Evolutionary conservation across 2,113 vertebrate genomes (phyloP).

Genomic region (Aspidoscelis tigris): DNA sequence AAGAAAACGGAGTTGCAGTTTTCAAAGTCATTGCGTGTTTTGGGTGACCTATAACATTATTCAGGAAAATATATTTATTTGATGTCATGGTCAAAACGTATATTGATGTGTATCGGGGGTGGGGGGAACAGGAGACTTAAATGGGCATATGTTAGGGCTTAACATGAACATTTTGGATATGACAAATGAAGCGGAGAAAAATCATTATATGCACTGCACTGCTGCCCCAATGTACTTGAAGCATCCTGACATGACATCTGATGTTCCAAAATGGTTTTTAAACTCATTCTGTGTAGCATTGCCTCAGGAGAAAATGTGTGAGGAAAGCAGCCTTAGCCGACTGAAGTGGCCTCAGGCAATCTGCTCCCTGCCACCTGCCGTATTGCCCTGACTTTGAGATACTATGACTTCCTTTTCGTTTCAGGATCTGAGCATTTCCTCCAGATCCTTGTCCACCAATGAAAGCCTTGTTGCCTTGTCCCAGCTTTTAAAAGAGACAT

Average conservation of each 20-base stretch:
- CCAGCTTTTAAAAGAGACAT: slow-evolving; percentile 46
- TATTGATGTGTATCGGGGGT: background rate
- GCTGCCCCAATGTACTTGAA: slow-evolving; percentile 54
- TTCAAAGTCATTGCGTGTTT: background rate
- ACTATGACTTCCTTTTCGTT: slow-evolving; percentile 59
- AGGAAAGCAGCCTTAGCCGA: slow-evolving; percentile 50
- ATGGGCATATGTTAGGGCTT: slow-evolving; percentile 16
- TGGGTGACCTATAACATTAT: slow-evolving; percentile 7
- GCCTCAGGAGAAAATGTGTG: slow-evolving; percentile 72
- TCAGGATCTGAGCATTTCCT: slow-evolving; percentile 65
- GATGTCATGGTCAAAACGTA: background rate
- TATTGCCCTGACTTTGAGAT: slow-evolving; percentile 72
- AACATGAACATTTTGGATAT: slow-evolving; percentile 59
- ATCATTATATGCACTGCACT: slow-evolving; percentile 56
- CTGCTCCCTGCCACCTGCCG: slow-evolving; percentile 73
- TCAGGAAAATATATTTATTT: slow-evolving; percentile 17
- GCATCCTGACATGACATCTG: slow-evolving; percentile 66
- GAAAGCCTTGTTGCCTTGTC: slow-evolving; percentile 61
- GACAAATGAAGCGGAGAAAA: slow-evolving; percentile 62
- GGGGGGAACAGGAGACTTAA: background rate
- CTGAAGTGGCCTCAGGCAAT: slow-evolving; percentile 67
- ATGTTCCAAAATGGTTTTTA: slow-evolving; percentile 66
- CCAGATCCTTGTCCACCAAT: slow-evolving; percentile 65
- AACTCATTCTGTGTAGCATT: slow-evolving; percentile 66
- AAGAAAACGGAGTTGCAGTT: background rate